Evolutionary conservation across 2,888 invertebrate genomes (phyloP).

Genomic region (Lithophane socia): DNA sequence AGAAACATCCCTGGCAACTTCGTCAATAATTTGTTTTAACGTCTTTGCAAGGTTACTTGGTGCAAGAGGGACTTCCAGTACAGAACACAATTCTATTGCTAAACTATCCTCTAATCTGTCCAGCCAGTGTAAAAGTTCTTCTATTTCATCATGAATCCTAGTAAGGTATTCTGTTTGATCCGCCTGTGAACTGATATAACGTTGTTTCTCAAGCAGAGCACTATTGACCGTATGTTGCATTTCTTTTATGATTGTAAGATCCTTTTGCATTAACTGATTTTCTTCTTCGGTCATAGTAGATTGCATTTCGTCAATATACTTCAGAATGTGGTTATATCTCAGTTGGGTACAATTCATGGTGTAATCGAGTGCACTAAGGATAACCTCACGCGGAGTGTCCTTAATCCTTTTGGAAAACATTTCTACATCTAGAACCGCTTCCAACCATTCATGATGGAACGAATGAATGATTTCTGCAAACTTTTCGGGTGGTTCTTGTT

Average conservation of each 20-base stretch:
- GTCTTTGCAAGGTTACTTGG: slow-evolving; percentile 64
- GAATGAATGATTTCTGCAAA: slow-evolving; percentile 63
- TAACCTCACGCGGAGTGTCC: slow-evolving; percentile 67
- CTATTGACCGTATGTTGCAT: slow-evolving; percentile 65
- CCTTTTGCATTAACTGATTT: slow-evolving; percentile 55
- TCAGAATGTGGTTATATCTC: slow-evolving; percentile 57
- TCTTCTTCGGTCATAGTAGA: slow-evolving; percentile 58
- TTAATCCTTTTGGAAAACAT: slow-evolving; percentile 66
- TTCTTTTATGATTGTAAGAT: slow-evolving; percentile 66
- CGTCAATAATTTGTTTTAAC: slow-evolving; percentile 66
- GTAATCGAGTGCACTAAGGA: slow-evolving; percentile 67
- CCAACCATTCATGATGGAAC: slow-evolving; percentile 72
- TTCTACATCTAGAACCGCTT: slow-evolving; percentile 71
- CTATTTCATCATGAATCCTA: slow-evolving; percentile 68
- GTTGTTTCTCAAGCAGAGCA: slow-evolving; percentile 69
- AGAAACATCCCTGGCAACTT: slow-evolving; percentile 57
- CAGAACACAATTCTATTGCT: slow-evolving; percentile 65
- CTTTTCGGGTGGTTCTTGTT: slow-evolving; percentile 39
- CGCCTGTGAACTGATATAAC: slow-evolving; percentile 58
- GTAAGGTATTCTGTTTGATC: slow-evolving; percentile 69
- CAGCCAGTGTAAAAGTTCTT: slow-evolving; percentile 76
- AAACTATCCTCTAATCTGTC: slow-evolving; percentile 70
- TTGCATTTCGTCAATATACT: slow-evolving; percentile 54
- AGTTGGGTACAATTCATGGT: slow-evolving; percentile 65
- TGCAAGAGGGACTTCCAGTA: slow-evolving; percentile 58